These are phyloP conservation scores for Calycopis cecrops DNA, from an alignment of 1,140 invertebrate species.

Conservation along the genomic window DNA sequence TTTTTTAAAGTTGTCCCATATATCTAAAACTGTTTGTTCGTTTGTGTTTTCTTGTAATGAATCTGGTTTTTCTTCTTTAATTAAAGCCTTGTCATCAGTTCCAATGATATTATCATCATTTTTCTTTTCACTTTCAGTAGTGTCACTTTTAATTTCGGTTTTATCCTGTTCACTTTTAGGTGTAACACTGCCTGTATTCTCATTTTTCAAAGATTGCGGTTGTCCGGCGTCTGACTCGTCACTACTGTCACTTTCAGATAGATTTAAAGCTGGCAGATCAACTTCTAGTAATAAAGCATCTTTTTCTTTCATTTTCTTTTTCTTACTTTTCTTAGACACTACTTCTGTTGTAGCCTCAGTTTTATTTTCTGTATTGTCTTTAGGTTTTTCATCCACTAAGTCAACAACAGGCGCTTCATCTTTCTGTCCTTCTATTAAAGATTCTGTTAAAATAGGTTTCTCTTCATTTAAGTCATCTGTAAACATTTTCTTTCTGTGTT, in stretches of 20 bases:
- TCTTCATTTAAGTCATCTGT: conserved; percentile 53
- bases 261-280: conserved; percentile 83
- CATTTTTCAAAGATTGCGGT: conserved; percentile 43
- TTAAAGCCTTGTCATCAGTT: conserved; percentile 18
- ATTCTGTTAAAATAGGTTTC: conserved; percentile 42
- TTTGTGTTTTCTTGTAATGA: conserved; percentile 51
- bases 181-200: conserved; percentile 32
- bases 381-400: conserved; percentile 50
- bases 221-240: conserved; percentile 83
- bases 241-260: conserved; percentile 87
- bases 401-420: conserved; percentile 49
- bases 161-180: conserved; percentile 41
- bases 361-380: conserved; percentile 51
- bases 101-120: conserved; percentile 10
- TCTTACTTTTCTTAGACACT: conserved; percentile 72
- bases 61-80: conserved; percentile 59
- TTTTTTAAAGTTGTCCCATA: conserved; percentile 88
- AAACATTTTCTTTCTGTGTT: conserved; percentile 54
- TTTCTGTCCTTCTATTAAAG: conserved; percentile 35
- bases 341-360: conserved; percentile 42
- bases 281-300: conserved; percentile 79
- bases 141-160: conserved; percentile 39
- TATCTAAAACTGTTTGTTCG: conserved; percentile 76
- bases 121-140: conserved; percentile 24
- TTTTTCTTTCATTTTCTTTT: conserved; percentile 78